Percentiles rank a stretch among this genome's conserved stretches.
These are phyloP conservation scores for Ptychodera flava DNA, from an alignment of 35 echinoderm and acorn worm species.

Conservation along the genomic window DNA sequence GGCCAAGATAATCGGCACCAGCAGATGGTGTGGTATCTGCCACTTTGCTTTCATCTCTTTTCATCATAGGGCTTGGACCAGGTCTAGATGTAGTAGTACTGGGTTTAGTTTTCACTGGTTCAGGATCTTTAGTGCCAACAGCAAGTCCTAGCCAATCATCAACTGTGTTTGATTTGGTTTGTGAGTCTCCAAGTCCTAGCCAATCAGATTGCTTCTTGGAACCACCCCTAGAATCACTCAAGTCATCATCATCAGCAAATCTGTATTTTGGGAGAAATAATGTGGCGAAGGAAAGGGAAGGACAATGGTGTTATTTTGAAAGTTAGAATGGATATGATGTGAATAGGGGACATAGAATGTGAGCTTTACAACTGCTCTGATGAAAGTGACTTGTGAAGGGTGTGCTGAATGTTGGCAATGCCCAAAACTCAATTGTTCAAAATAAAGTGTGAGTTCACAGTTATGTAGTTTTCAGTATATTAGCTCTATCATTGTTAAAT, in stretches of 20 bases:
- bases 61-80: background rate
- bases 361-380: too few species aligned
- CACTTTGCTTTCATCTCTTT: background rate
- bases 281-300: too few species aligned
- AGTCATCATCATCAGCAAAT: background rate
- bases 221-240: background rate
- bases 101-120: background rate
- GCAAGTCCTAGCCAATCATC: slow-evolving; percentile 13
- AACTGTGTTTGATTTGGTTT: background rate
- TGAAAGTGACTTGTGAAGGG: too few species aligned
- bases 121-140: background rate
- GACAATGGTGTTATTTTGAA: too few species aligned
- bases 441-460: too few species aligned
- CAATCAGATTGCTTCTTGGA: background rate
- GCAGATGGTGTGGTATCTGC: background rate
- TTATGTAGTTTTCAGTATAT: too few species aligned
- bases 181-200: background rate
- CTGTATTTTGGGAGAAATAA: too few species aligned
- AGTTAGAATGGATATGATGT: too few species aligned
- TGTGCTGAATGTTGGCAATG: too few species aligned
- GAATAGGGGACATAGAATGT: too few species aligned
- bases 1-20: slow-evolving; percentile 9
- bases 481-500: too few species aligned
- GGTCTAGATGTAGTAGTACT: background rate
- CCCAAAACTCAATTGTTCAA: too few species aligned